These are phyloP conservation scores for Camponotus floridanus DNA, from an alignment of 1,140 invertebrate species.

Conservation along the genomic window DNA sequence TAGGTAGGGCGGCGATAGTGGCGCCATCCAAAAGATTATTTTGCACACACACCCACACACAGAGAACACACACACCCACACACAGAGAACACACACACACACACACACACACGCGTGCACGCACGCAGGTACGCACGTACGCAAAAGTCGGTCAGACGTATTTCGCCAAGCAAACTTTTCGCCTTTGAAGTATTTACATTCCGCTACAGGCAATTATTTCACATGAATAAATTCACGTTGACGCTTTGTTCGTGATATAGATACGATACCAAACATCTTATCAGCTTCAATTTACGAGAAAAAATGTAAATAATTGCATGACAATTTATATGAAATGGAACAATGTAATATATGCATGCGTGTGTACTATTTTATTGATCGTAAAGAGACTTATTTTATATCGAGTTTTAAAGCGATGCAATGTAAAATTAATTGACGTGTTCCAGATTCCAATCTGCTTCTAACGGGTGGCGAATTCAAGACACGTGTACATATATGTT, in stretches of 20 bases:
- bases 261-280: background rate
- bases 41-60: background rate
- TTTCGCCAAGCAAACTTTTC: conserved; percentile 43
- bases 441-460: conserved; percentile 39
- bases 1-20: conserved; percentile 73
- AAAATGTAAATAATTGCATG: background rate
- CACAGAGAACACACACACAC: background rate
- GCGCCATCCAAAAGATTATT: conserved; percentile 76
- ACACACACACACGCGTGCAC: background rate
- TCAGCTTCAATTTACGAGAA: background rate
- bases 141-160: conserved; percentile 52
- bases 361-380: background rate
- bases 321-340: too few species aligned
- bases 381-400: background rate
- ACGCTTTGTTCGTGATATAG: background rate
- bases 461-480: conserved; percentile 44
- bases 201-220: background rate
- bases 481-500: conserved; percentile 48
- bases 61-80: background rate
- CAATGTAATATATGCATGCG: too few species aligned
- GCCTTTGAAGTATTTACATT: background rate
- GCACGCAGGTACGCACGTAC: background rate
- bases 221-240: conserved; percentile 2
- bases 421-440: conserved; percentile 32
- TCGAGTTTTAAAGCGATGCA: background rate